Evolutionary conservation across 2,113 vertebrate species (phyloP).

Genomic region (Phodopus roborovskii): DNA sequence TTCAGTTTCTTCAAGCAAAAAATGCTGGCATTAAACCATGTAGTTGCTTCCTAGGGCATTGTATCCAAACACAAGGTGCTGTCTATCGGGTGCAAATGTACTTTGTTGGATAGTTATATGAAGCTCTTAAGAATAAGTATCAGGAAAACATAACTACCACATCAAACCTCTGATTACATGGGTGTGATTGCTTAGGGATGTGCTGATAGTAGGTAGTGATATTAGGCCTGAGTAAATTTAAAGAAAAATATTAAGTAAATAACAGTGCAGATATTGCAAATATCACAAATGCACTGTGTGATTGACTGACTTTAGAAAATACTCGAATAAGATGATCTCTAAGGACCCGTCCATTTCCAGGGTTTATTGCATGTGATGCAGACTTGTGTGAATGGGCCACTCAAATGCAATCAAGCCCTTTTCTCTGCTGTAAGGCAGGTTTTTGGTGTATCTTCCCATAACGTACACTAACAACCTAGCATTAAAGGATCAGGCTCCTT

Average conservation of each 20-base stretch:
- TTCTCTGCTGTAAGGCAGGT: not conserved
- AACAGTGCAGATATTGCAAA: conserved; percentile 61
- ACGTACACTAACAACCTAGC: not conserved
- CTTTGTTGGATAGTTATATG: not conserved
- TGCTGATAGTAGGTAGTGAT: conserved; percentile 37
- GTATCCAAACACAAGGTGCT: not conserved
- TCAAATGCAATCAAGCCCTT: not conserved
- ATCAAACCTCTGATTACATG: conserved; percentile 50
- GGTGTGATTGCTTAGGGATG: conserved; percentile 38
- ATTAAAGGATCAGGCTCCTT: not conserved
- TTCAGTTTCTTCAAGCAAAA: not conserved
- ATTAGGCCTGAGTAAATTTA: conserved; percentile 71
- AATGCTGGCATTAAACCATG: not conserved
- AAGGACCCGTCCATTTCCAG: conserved; percentile 44
- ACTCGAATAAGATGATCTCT: conserved; percentile 55
- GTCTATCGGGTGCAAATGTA: not conserved
- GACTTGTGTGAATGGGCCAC: conserved; percentile 2
- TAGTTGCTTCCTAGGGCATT: not conserved
- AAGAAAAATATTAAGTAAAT: conserved; percentile 73
- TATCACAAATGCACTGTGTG: conserved; percentile 37
- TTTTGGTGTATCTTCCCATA: not conserved
- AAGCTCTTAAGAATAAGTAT: conserved; percentile 42
- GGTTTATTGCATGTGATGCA: conserved; percentile 57
- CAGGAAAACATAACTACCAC: conserved; percentile 37
- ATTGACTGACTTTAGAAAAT: conserved; percentile 57